Evolutionary conservation across 2,113 vertebrate species (phyloP), one percentile per base, ranked within the genome.

Genomic region (Athene noctua): DNA sequence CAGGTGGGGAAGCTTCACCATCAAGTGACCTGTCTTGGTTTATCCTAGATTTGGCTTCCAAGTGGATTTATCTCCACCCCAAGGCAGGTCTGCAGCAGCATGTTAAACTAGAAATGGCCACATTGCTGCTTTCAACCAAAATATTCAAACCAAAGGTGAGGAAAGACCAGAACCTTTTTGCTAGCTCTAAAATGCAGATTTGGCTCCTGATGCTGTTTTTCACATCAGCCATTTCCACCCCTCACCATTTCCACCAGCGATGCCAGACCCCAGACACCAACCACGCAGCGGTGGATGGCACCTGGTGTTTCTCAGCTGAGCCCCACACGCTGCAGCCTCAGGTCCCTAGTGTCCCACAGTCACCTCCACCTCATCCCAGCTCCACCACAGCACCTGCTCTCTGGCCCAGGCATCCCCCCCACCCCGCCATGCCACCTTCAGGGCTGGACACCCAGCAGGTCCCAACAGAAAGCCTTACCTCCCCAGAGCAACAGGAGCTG

Each of bases 241-340:
- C 21, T 62, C 36, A 21, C 25, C 52, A 47, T n/a, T 59, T 10
- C 55, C 38, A 34, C 5, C 38, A 27, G 46, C 27, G 10, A 20
- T 6, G 3, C 30, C n/a, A 29, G 18, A 12, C 23, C 49, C 38
- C 5, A 5, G 42, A 13, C 46, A 15, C 32, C 49, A 17, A 0
- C 22, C 2, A 0, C 2, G 4, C 38, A 13, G 5, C 1, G 0
- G 32, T 0, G 3, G 47, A 2, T 1, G 11, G 15, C 21, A 6
- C 34, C 46, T 6, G 32, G 13, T 2, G 3, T 3, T 9, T 11
- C 74, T 20, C 74, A 57, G 46, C 51, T 0, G 1, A 70, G 46
- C 21, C 63, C 42, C 63, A 10, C 29, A 25, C 0, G 0, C 58
- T 15, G 38, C 30, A 26, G 27, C 51, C 2, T 1, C 51, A 26